Conservation (phyloP, 2,888 invertebrate species). For the Drosophila leonis region DNA sequence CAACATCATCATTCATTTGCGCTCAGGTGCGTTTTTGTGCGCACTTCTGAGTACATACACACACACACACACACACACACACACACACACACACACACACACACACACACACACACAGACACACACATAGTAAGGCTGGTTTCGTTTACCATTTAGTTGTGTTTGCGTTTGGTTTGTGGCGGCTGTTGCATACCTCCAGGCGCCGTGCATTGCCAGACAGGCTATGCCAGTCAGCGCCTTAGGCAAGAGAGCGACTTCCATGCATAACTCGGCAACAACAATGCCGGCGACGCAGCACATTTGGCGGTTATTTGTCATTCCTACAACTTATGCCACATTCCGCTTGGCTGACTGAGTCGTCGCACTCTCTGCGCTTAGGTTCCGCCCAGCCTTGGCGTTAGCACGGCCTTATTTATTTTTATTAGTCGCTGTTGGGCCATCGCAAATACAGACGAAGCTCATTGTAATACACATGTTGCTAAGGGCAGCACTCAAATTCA, state of each 20-base stretch:
- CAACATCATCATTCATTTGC: constrained; percentile 77
- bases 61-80: constrained; percentile 12
- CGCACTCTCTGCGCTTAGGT: background rate
- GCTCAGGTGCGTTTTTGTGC: constrained; percentile 70
- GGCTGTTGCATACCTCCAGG: constrained; percentile 37
- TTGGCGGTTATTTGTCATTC: constrained; percentile 42
- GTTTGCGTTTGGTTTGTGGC: constrained; percentile 24
- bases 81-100: constrained; percentile 19
- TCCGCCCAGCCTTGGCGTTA: background rate
- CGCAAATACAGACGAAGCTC: background rate
- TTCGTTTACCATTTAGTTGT: constrained; percentile 24
- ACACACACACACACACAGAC: constrained; percentile 17
- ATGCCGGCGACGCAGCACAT: constrained; percentile 1
- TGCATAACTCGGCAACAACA: constrained; percentile 3
- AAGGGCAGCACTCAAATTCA: background rate
- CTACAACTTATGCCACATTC: constrained; percentile 32
- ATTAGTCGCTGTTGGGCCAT: background rate
- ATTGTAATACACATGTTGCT: background rate
- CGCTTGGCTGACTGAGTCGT: constrained; percentile 8
- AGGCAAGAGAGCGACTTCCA: background rate
- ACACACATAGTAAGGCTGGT: constrained; percentile 5
- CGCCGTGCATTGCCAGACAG: constrained; percentile 16
- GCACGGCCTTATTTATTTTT: background rate
- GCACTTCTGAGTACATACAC: constrained; percentile 43
- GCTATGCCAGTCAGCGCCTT: constrained; percentile 16